These are phyloP conservation scores for Eurystomus gularis DNA, from an alignment of 2,113 vertebrate genomes.

Conservation along the genomic window DNA sequence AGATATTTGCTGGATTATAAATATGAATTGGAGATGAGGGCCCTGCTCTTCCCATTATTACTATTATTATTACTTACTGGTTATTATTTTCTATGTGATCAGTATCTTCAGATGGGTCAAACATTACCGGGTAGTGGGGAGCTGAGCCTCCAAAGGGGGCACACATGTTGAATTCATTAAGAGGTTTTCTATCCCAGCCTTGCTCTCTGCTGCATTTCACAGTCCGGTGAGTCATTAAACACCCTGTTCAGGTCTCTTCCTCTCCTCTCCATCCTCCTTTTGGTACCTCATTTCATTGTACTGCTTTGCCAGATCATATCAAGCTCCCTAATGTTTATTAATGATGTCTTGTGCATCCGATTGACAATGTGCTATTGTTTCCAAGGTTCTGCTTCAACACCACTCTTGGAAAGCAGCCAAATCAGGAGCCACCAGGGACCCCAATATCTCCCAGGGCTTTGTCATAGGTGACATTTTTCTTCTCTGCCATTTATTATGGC, in stretches of 20 bases:
- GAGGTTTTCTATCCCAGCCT: neutral
- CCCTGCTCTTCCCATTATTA: slow-evolving; percentile 46
- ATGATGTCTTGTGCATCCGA: slow-evolving; percentile 8
- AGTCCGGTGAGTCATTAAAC: slow-evolving; percentile 23
- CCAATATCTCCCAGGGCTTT: slow-evolving; percentile 25
- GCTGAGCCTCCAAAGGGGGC: neutral
- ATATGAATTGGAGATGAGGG: slow-evolving; percentile 58
- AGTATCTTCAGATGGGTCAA: slow-evolving; percentile 39
- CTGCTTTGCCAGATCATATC: slow-evolving; percentile 53
- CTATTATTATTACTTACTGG: slow-evolving; percentile 54
- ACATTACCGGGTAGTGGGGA: neutral
- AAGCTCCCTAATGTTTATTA: slow-evolving; percentile 61
- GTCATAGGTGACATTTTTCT: neutral
- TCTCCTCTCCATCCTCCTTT: neutral
- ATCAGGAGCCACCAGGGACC: neutral
- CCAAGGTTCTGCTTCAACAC: neutral
- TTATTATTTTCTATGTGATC: slow-evolving; percentile 38
- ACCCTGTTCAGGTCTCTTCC: slow-evolving; percentile 12
- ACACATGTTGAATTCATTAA: slow-evolving; percentile 37
- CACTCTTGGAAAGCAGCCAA: neutral
- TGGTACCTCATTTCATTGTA: slow-evolving; percentile 30
- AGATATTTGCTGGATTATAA: slow-evolving; percentile 51
- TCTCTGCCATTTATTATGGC: neutral
- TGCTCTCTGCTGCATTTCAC: neutral
- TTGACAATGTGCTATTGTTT: slow-evolving; percentile 34